Evolutionary conservation across 2,888 invertebrate species (phyloP), one percentile per base, ranked within the genome.

Genomic region (Andrena camellia): DNA sequence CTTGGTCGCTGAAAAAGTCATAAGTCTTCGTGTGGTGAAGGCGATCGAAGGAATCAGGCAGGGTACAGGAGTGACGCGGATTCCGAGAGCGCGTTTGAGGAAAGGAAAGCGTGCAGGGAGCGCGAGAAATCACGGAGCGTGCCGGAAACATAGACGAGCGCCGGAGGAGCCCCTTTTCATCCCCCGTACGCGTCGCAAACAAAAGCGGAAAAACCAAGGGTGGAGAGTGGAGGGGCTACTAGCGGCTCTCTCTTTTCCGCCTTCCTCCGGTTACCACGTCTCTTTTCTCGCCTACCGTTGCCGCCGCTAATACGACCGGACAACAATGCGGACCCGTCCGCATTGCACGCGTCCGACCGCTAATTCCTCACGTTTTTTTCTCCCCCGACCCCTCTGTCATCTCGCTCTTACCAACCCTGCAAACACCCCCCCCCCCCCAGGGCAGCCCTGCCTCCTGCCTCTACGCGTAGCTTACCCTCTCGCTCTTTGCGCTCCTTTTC

Each of bases 311-410:
- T 92, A 88, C 92, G 89, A 90, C 90, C 86, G 89, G 91, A 91
- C 92, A 93, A 93, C 93, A 93, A 93, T 93, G 90, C 91, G 75
- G 75, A 86, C 83, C 86, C 88, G 89, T 91, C 90, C 91, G 89
- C 90, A 88, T 91, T 92, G 92, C 93, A 92, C 92, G 92, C 92
- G 92, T 91, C 91, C 90, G 86, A 90, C 92, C 93, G 90, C 93
- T 91, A 93, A 93, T 93, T 93, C 92, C 90, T 90, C 86, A 71
- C 79, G 85, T 88, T 89, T 85, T 81, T 86, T 87, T 74, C 63
- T 77, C 67, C 73, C 76, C 77, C 75, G 29, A 52, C 70, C 62
- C 31, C 62, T 35, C 52, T 33, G 62, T 33, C 79, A 54, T 84
- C 74, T 75, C 66, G 70, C 69, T 80, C 74, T 67, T 50, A 77